Conservation (phyloP, 2,797 vertebrate genomes). For the Apodemus agrarius region DNA sequence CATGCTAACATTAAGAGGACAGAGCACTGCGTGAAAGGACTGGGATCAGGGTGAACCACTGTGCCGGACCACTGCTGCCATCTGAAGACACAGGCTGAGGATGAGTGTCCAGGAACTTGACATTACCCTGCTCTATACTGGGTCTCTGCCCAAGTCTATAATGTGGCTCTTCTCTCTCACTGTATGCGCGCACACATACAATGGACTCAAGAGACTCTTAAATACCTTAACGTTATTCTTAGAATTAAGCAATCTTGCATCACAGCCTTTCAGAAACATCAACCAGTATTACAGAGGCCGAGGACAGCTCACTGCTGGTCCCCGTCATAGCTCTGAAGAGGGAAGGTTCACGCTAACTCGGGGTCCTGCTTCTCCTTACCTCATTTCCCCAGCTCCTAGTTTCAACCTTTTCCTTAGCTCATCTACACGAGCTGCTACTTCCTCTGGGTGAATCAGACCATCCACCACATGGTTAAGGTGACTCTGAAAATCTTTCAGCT, state of each 20-base stretch:
- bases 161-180: background rate
- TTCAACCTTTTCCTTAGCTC: conserved; percentile 86
- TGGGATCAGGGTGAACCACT: background rate
- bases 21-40: background rate
- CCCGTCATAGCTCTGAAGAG: background rate
- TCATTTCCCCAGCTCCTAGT: conserved; percentile 85
- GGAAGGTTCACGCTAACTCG: background rate
- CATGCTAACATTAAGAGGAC: background rate
- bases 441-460: conserved; percentile 87
- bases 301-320: background rate
- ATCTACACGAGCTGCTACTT: conserved; percentile 85
- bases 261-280: background rate
- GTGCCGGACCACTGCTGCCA: background rate
- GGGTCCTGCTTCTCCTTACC: conserved; percentile 82
- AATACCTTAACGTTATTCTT: background rate
- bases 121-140: conserved; percentile 22
- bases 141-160: conserved; percentile 25
- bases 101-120: background rate
- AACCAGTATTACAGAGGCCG: background rate
- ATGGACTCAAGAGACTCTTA: conserved; percentile 41
- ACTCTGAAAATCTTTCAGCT: conserved; percentile 87
- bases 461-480: conserved; percentile 86
- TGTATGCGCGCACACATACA: background rate
- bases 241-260: background rate
- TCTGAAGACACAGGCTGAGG: conserved; percentile 8